Evolutionary conservation across 2,113 vertebrate genomes (phyloP).

Genomic region (Pionites leucogaster): DNA sequence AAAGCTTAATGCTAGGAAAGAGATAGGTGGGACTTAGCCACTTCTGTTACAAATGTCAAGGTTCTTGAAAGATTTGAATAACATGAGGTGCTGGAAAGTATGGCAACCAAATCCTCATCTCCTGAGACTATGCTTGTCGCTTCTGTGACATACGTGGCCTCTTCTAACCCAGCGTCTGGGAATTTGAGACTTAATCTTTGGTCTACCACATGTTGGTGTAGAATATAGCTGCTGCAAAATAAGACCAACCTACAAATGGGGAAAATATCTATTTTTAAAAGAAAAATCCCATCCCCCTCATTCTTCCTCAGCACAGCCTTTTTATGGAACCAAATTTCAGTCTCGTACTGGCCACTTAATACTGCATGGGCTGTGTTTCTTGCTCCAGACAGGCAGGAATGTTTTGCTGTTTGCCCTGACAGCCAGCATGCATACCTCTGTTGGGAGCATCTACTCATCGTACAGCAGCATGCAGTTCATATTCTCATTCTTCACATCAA

Average conservation of each 20-base stretch:
- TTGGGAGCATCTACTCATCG: not conserved
- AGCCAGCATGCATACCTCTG: not conserved
- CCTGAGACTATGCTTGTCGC: slow-evolving; percentile 36
- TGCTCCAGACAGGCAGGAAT: slow-evolving; percentile 59
- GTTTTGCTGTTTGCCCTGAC: slow-evolving; percentile 12
- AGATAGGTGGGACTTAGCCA: not conserved
- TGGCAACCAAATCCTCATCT: slow-evolving; percentile 26
- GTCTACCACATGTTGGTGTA: slow-evolving; percentile 60
- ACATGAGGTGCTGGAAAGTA: slow-evolving; percentile 61
- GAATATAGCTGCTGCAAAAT: slow-evolving; percentile 69
- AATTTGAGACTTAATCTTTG: slow-evolving; percentile 70
- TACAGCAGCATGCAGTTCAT: not conserved
- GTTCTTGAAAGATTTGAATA: slow-evolving; percentile 11
- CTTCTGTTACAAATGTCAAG: slow-evolving; percentile 13
- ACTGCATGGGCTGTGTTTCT: slow-evolving; percentile 1
- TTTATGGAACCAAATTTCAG: slow-evolving; percentile 62
- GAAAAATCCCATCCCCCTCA: slow-evolving; percentile 23
- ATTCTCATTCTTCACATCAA: not conserved
- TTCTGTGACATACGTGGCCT: slow-evolving; percentile 64
- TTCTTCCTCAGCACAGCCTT: slow-evolving; percentile 14
- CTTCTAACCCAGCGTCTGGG: slow-evolving; percentile 71
- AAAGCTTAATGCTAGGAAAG: not conserved
- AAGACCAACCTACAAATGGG: slow-evolving; percentile 4
- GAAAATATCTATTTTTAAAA: slow-evolving; percentile 67
- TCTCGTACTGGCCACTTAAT: slow-evolving; percentile 3